phyloP scores from a whole-genome alignment of 92 coral and sea anemone genomes.

The Umimayanthus chanpuru region DNA sequence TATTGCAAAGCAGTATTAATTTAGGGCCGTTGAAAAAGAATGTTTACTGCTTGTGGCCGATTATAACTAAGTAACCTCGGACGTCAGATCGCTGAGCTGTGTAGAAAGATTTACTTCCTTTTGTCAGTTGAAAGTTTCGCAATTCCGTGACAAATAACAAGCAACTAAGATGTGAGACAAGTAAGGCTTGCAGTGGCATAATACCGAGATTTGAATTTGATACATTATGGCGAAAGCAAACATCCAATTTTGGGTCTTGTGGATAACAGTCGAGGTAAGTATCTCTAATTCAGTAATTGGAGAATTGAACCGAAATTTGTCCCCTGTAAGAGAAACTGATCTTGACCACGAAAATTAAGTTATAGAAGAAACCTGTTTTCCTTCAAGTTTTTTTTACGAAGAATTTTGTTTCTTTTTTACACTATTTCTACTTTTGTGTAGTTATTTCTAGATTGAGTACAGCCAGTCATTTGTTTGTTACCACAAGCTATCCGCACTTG shows the following conservation, averaged over 20 bases:
- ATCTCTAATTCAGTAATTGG: not conserved
- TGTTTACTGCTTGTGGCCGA: not conserved
- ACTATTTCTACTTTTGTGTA: not conserved
- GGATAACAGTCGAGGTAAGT: not conserved
- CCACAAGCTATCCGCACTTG: not conserved
- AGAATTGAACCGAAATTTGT: not conserved
- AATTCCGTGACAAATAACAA: not conserved
- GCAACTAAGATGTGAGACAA: not conserved
- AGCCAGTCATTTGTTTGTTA: not conserved
- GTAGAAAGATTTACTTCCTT: not conserved
- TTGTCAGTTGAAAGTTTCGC: not conserved
- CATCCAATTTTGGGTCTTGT: not conserved
- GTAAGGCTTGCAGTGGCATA: not conserved
- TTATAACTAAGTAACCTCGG: not conserved
- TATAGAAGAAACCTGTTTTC: not conserved
- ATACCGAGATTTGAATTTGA: not conserved
- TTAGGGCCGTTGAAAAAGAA: not conserved
- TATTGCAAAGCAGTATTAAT: constrained; percentile 18
- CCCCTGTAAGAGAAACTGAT: not conserved
- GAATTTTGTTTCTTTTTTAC: too few relatives aligned
- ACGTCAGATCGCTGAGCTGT: not conserved
- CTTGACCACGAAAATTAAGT: not conserved
- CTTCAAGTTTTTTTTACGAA: too few relatives aligned
- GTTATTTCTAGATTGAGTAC: not conserved
- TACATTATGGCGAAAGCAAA: not conserved